phyloP scores from a whole-genome alignment of 2,888 invertebrate species.

The Zhuqinia jingwanae region DNA sequence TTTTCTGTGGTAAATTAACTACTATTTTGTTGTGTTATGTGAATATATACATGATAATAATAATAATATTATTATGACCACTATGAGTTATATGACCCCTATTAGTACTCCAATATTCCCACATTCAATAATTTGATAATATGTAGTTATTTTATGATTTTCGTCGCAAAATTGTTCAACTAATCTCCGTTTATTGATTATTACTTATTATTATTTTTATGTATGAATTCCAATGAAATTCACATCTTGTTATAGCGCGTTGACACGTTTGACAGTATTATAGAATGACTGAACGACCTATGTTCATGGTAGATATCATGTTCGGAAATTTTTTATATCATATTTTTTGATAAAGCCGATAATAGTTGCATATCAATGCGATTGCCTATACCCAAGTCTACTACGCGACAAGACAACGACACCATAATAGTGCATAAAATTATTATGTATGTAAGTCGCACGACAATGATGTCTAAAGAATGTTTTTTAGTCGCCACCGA shows the following conservation, averaged over 20 bases:
- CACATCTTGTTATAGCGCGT: not conserved
- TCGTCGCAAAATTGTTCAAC: not conserved
- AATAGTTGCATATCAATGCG: not conserved
- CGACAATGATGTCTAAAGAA: conserved; percentile 24
- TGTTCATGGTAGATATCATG: too few relatives aligned
- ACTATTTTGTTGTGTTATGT: too few relatives aligned
- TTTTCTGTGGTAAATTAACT: too few relatives aligned
- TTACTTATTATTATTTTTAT: not conserved
- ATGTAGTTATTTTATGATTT: too few relatives aligned
- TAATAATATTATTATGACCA: too few relatives aligned
- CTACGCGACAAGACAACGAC: not conserved
- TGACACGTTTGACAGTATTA: conserved; percentile 1
- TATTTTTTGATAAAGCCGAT: not conserved
- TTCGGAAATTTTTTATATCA: conserved; percentile 16
- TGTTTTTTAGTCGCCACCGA: not conserved
- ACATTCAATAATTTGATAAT: too few relatives aligned
- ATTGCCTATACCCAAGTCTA: not conserved
- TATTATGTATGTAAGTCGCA: too few relatives aligned
- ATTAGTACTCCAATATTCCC: too few relatives aligned
- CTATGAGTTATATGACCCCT: too few relatives aligned
- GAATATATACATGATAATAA: too few relatives aligned
- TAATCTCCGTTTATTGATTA: conserved; percentile 1
- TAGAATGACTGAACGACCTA: too few relatives aligned
- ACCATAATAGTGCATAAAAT: too few relatives aligned
- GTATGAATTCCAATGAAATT: conserved; percentile 19